phyloP scores from a whole-genome alignment of 2,797 vertebrate genomes.

The Knipowitschia caucasica region DNA sequence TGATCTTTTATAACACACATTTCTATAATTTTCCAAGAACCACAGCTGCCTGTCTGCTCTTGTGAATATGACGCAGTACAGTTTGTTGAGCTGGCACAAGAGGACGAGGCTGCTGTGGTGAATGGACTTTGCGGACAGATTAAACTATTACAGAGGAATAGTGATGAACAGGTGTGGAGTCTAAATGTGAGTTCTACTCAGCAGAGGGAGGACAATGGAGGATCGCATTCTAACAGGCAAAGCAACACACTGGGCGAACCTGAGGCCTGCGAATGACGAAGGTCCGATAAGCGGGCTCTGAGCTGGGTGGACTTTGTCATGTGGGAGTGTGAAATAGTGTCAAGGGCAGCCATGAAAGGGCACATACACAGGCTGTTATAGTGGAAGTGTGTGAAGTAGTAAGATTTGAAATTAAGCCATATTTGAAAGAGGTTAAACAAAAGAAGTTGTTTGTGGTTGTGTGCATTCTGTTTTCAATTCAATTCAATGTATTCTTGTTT shows the following conservation, averaged over 20 bases:
- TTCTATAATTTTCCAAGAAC: background rate
- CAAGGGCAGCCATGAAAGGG: background rate
- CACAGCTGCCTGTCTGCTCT: background rate
- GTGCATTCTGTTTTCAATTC: too few relatives aligned
- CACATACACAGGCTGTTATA: background rate
- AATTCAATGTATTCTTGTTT: too few relatives aligned
- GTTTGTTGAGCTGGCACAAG: constrained; percentile 27
- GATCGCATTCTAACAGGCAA: constrained; percentile 13
- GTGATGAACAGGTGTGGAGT: constrained; percentile 47
- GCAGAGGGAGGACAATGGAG: constrained; percentile 44
- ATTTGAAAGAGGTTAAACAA: too few relatives aligned
- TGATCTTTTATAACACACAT: too few relatives aligned
- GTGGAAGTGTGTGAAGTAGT: background rate
- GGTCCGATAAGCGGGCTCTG: background rate
- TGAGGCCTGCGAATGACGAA: constrained; percentile 1
- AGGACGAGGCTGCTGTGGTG: constrained; percentile 37
- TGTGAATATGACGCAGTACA: background rate
- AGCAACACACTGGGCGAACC: constrained; percentile 10
- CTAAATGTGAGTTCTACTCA: constrained; percentile 41
- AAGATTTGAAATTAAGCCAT: background rate
- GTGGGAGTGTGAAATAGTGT: background rate
- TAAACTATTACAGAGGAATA: constrained; percentile 53
- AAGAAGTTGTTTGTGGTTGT: too few relatives aligned
- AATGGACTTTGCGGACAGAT: constrained; percentile 42
- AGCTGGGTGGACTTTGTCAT: background rate